A percentile compares a stretch with the other conserved stretches of the same genome.
phyloP scores from a whole-genome alignment of 2,888 invertebrate species.

The Xanthorhoe spadicearia region DNA sequence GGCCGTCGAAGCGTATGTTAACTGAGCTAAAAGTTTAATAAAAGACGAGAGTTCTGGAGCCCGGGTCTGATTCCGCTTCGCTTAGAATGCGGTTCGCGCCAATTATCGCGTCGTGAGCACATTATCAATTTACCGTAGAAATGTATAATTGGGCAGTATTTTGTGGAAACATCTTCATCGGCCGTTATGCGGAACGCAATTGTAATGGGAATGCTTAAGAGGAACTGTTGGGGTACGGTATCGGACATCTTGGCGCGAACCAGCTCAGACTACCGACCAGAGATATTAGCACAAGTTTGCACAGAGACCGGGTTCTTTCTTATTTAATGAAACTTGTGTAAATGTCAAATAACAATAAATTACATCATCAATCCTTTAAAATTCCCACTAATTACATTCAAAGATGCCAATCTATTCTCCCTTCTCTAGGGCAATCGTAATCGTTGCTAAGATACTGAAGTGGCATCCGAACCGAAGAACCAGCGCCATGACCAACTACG shows the following conservation, averaged over 20 bases:
- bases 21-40: slow-evolving; percentile 67
- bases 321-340: background rate
- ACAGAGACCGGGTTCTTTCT: background rate
- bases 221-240: slow-evolving; percentile 30
- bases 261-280: slow-evolving; percentile 23
- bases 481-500: too few species aligned
- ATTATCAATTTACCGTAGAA: slow-evolving; percentile 62
- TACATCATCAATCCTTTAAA: background rate
- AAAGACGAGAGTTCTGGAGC: slow-evolving; percentile 43
- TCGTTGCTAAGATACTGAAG: background rate
- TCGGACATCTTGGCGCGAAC: slow-evolving; percentile 46
- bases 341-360: background rate
- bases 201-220: slow-evolving; percentile 29
- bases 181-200: slow-evolving; percentile 47
- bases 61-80: slow-evolving; percentile 27
- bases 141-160: slow-evolving; percentile 57
- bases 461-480: too few species aligned
- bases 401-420: background rate
- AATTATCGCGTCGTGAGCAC: slow-evolving; percentile 61
- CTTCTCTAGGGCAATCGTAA: background rate
- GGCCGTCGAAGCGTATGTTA: slow-evolving; percentile 63
- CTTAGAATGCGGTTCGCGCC: slow-evolving; percentile 56
- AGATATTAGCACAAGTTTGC: slow-evolving; percentile 11
- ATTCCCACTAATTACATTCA: background rate
- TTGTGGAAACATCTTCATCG: slow-evolving; percentile 51